Evolutionary conservation across 2,888 invertebrate species (phyloP).

Genomic region (Pasiphila rectangulata): DNA sequence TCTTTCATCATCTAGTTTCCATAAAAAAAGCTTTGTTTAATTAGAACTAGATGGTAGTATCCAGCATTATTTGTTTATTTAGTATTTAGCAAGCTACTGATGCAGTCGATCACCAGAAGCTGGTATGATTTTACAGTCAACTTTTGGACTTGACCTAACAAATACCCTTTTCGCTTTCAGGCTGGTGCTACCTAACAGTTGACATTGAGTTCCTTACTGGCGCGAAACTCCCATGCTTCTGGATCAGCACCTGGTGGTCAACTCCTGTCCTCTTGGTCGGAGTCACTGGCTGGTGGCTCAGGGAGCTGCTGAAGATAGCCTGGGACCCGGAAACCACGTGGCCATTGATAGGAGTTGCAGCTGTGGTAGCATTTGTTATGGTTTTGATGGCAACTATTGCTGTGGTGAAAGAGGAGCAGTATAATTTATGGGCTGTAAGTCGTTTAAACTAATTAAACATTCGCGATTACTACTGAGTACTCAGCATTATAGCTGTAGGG

Average conservation of each 20-base stretch:
- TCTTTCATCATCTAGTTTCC: too few species aligned
- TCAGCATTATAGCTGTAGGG: too few species aligned
- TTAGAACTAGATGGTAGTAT: too few species aligned
- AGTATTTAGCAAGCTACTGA: too few species aligned
- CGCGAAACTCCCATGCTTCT: slow-evolving; percentile 56
- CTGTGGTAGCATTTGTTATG: slow-evolving; percentile 59
- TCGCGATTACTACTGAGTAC: background rate
- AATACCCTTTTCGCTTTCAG: slow-evolving; percentile 43
- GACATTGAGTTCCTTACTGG: slow-evolving; percentile 72
- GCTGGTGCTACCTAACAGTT: slow-evolving; percentile 62
- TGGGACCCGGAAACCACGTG: slow-evolving; percentile 55
- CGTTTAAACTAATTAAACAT: background rate
- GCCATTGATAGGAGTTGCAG: slow-evolving; percentile 60
- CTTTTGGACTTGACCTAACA: too few species aligned
- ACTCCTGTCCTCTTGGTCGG: slow-evolving; percentile 59
- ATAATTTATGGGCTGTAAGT: slow-evolving; percentile 66
- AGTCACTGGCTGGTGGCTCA: slow-evolving; percentile 69
- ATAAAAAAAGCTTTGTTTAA: too few species aligned
- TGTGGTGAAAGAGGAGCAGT: slow-evolving; percentile 73
- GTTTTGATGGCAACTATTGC: slow-evolving; percentile 63
- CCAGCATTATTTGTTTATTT: too few species aligned
- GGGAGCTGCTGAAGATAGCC: slow-evolving; percentile 48
- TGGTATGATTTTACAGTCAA: too few species aligned
- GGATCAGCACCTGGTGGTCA: slow-evolving; percentile 64
- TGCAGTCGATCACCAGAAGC: too few species aligned